These are phyloP conservation scores for Pampus argenteus DNA, from an alignment of 2,797 vertebrate genomes.

Conservation along the genomic window DNA sequence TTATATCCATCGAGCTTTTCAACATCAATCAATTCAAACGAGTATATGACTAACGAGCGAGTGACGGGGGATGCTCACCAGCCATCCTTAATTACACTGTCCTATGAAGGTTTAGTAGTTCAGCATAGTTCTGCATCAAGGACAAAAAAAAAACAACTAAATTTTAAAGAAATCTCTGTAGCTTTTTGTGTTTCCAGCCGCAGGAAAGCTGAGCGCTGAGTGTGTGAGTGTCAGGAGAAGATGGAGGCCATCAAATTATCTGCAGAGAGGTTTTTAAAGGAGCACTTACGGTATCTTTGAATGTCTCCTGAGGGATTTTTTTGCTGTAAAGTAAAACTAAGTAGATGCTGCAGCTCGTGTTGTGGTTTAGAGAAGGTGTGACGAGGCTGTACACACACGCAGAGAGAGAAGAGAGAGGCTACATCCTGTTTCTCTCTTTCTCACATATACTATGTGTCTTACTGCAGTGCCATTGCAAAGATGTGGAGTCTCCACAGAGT, in stretches of 20 bases:
- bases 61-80: neutral
- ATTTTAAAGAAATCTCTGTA: no score
- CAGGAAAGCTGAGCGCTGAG: slow-evolving; percentile 19
- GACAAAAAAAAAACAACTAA: neutral
- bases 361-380: slow-evolving; percentile 37
- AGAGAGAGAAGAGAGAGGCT: neutral
- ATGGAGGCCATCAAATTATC: slow-evolving; percentile 46
- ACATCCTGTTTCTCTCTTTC: slow-evolving; percentile 35
- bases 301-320: slow-evolving; percentile 46
- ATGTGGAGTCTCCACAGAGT: slow-evolving; percentile 37
- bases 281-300: slow-evolving; percentile 44
- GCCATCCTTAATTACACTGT: neutral
- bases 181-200: slow-evolving; percentile 28
- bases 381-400: slow-evolving; percentile 15
- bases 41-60: neutral
- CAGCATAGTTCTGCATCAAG: slow-evolving; percentile 36
- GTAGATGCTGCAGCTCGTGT: slow-evolving; percentile 33
- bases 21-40: neutral
- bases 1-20: neutral
- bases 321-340: slow-evolving; percentile 37
- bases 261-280: slow-evolving; percentile 36
- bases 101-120: slow-evolving; percentile 12
- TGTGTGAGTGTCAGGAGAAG: slow-evolving; percentile 23
- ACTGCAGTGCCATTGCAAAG: slow-evolving; percentile 6
- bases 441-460: slow-evolving; percentile 32